phyloP scores from a whole-genome alignment of 2,888 invertebrate species.

The Diarsia rubi region DNA sequence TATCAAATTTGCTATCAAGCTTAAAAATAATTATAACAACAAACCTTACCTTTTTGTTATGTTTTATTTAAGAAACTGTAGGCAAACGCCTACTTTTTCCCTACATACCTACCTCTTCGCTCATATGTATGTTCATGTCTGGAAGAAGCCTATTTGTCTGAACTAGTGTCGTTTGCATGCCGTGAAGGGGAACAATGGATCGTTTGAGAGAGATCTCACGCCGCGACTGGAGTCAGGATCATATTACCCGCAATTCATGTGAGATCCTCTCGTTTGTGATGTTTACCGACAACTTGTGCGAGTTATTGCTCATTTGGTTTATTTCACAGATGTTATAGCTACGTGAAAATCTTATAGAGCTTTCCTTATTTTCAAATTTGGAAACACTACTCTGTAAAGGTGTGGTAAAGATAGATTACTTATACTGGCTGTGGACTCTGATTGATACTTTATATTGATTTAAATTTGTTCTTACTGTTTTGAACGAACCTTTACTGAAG shows the following conservation, averaged over 20 bases:
- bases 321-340: constrained; percentile 13
- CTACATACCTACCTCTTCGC: neutral
- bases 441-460: neutral
- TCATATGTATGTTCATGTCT: neutral
- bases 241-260: constrained; percentile 35
- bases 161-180: constrained; percentile 55
- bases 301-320: constrained; percentile 34
- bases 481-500: neutral
- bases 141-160: constrained; percentile 60
- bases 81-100: neutral
- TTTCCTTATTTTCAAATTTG: neutral
- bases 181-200: constrained; percentile 51
- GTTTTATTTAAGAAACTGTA: too few relatives aligned
- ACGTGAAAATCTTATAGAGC: neutral
- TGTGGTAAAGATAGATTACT: neutral
- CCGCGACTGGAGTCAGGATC: constrained; percentile 36
- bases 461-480: neutral
- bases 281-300: constrained; percentile 30
- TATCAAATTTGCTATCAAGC: neutral
- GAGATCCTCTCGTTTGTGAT: constrained; percentile 18
- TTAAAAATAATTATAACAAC: neutral
- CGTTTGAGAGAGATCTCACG: constrained; percentile 38
- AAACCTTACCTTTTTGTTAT: too few relatives aligned
- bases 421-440: neutral
- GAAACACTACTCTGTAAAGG: neutral